These are phyloP conservation scores for Atherinosoma microstoma DNA, from an alignment of 2,797 vertebrate species.

Conservation along the genomic window DNA sequence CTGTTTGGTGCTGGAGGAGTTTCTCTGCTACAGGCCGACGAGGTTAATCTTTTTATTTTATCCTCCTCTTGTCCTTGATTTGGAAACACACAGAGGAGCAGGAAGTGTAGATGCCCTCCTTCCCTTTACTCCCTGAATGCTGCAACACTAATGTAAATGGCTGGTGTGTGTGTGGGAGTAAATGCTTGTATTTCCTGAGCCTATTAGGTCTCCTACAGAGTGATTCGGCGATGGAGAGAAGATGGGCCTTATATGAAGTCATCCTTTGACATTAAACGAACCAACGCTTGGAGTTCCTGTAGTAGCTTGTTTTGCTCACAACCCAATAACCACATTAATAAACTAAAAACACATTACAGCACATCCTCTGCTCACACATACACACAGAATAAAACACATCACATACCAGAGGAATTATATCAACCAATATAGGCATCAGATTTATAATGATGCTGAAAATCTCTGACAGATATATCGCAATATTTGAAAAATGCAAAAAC, in stretches of 20 bases:
- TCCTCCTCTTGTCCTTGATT: conserved; percentile 56
- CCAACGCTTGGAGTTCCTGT: not conserved
- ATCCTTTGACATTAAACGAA: not conserved
- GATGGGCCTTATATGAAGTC: not conserved
- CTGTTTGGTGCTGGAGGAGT: conserved; percentile 35
- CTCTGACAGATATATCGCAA: no score
- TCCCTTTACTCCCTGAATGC: conserved; percentile 8
- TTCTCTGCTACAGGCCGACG: conserved; percentile 35
- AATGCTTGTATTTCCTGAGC: conserved; percentile 18
- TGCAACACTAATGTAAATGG: conserved; percentile 1
- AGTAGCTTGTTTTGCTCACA: conserved; percentile 1
- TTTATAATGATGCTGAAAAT: not conserved
- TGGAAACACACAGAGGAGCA: conserved; percentile 30
- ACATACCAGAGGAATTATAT: no score
- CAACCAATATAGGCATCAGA: no score
- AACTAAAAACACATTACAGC: not conserved
- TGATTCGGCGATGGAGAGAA: not conserved
- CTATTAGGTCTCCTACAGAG: conserved; percentile 10
- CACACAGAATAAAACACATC: no score
- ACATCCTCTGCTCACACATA: not conserved
- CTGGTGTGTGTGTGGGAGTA: conserved; percentile 12
- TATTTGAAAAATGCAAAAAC: no score
- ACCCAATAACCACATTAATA: not conserved
- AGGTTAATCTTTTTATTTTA: conserved; percentile 65
- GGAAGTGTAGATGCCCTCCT: conserved; percentile 27